Evolutionary conservation across 2,797 vertebrate genomes (phyloP).

Genomic region (Pipistrellus pipistrellus): DNA sequence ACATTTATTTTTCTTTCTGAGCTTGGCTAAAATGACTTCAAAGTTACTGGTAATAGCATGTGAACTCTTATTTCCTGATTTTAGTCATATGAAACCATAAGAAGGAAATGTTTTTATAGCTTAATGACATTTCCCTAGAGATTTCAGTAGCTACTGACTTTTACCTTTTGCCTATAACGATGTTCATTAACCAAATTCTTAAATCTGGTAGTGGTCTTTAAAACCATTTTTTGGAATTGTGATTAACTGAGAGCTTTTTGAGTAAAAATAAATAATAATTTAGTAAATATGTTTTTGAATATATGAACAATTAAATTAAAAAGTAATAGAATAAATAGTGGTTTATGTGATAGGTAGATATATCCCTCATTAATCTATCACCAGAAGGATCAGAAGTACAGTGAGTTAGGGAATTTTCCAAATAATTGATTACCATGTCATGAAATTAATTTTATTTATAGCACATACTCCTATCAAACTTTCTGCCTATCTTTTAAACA

Average conservation of each 20-base stretch:
- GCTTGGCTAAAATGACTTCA: neutral
- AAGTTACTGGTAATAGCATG: neutral
- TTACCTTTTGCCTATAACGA: neutral
- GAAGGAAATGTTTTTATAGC: neutral
- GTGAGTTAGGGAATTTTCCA: neutral
- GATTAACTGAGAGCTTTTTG: neutral
- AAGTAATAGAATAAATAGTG: neutral
- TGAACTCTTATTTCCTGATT: neutral
- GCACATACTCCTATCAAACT: neutral
- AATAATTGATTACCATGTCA: neutral
- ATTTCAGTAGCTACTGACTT: neutral
- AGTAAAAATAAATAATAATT: neutral
- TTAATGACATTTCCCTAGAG: neutral
- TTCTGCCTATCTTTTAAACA: neutral
- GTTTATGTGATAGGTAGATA: neutral
- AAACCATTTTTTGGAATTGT: neutral
- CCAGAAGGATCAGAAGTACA: neutral
- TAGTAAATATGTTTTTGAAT: neutral
- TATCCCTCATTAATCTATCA: neutral
- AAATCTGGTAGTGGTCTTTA: constrained; percentile 29
- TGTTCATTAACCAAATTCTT: neutral
- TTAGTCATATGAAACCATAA: neutral
- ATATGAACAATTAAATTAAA: neutral
- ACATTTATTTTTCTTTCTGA: neutral
- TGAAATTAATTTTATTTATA: constrained; percentile 21